Base-by-base conservation (phyloP, 2,888 invertebrate species). In the Clanis bilineata region DNA sequence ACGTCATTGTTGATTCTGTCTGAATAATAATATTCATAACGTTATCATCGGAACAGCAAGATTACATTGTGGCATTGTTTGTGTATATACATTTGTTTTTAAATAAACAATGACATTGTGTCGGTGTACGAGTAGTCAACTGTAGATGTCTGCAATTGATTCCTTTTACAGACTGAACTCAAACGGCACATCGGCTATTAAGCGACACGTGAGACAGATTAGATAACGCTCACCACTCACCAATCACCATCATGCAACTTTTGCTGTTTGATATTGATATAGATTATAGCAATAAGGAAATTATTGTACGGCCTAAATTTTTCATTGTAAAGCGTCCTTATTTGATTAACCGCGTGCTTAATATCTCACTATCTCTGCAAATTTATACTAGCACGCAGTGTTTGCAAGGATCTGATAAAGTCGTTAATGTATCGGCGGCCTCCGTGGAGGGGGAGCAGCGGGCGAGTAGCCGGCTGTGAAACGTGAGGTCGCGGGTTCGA, bases 211-310 rank as follows among this genome's bases (percentile, higher is more conserved):
- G 45, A 45, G n/a, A 21, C 44, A 25, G 59, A 78, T 79, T 70
- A 78, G 77, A 79, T 76, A 78, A 70, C 38, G 69, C 60, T 61
- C 66, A 65, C 60, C 57, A 60, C n/a, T n/a, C n/a, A n/a, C n/a
- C n/a, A n/a, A n/a, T n/a, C 66, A 64, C 62, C 62, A 66, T 64
- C 62, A 60, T 44, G 21, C 56, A 43, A 41, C 51, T 59, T 58
- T 61, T 43, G 32, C 38, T 62, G 61, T 66, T 63, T 57, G 64
- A 63, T 59, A 62, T 64, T 62, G 62, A 63, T 66, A 69, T 47
- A 39, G 60, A 39, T 28, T 44, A 39, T 84, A 85, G 85, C 82
- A 74, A 71, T 64, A 63, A 84, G 88, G 85, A 87, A 88, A 82
- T 76, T 65, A 71, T 76, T 63, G 67, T 71, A 67, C 67, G 76